These are phyloP conservation scores for Tholera decimalis DNA, from an alignment of 2,888 invertebrate species.

Conservation along the genomic window DNA sequence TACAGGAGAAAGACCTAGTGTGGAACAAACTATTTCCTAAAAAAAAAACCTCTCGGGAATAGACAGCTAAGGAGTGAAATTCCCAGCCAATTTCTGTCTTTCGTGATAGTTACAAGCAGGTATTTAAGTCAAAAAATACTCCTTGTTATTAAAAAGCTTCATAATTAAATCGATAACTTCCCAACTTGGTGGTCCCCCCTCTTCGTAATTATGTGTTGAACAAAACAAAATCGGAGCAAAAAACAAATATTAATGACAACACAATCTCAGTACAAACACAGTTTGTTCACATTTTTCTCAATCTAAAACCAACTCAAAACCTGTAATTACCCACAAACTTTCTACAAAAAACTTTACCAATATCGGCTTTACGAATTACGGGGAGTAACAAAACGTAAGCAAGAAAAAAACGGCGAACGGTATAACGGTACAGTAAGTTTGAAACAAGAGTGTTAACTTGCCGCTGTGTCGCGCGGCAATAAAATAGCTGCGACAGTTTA, in stretches of 20 bases:
- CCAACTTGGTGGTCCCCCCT: not conserved
- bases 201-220: not conserved
- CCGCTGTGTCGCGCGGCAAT: constrained; percentile 78
- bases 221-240: not conserved
- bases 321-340: constrained; percentile 53
- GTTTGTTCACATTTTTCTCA: constrained; percentile 2
- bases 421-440: constrained; percentile 76
- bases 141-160: no score
- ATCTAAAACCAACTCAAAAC: constrained; percentile 24
- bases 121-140: no score
- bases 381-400: constrained; percentile 80
- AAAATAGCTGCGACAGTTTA: constrained; percentile 81
- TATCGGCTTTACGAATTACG: constrained; percentile 79
- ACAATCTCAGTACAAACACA: not conserved
- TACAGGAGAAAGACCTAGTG: no score
- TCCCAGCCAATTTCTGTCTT: no score
- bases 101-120: no score
- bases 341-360: constrained; percentile 77
- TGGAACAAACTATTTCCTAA: no score
- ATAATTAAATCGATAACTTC: not conserved
- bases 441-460: constrained; percentile 84
- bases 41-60: no score
- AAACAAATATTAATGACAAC: not conserved
- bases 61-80: no score
- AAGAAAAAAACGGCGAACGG: constrained; percentile 76